Base-by-base conservation (phyloP, 2,797 vertebrate species). In the Harpagifer antarcticus region DNA sequence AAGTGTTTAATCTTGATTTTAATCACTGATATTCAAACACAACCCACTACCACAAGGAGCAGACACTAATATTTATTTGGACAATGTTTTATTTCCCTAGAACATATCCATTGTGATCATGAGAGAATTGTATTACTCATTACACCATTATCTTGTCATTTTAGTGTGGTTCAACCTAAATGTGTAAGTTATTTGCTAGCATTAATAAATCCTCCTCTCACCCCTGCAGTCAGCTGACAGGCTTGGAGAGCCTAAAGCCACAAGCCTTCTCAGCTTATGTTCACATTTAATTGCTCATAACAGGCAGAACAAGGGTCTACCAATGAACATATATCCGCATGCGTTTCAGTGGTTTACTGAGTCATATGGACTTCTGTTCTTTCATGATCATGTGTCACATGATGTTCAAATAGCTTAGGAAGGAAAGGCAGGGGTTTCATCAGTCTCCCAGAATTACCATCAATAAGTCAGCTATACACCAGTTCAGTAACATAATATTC, bases 211-310 rank as follows among this genome's bases (percentile, higher is more conserved):
- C 40, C n/a, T 7, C 33, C 43, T 52, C n/a, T 44, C 27, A 8
- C 17, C 12, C 14, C 50, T 49, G 40, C 13, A 85, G 84, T 93
- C 92, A 91, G 48, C 71, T 93, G 91, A 92, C 45, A 10, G 60
- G 45, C 79, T 76, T 75, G 27, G 73, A 76, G 57, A 76, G 60
- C 72, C 76, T 54, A 50, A n/a, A 15, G n/a, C 47, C 45, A 10
- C 44, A 65, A 72, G 44, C 7, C 15, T 16, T 31, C 10, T 15
- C 4, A 12, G 16, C n/a, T 23, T 44, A 52, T 66, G 53, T 2
- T 37, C 57, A 63, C 54, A 42, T 78, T 16, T 20, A 2, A 42
- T 58, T 9, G n/a, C 9, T 0, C 16, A 11, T 17, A 12, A 15
- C 2, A 13, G 4, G 6, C 10, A 31, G 42, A 12, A 9, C 3